Evolutionary conservation across 2,888 invertebrate genomes (phyloP).

Genomic region (Matsumyia berberina): DNA sequence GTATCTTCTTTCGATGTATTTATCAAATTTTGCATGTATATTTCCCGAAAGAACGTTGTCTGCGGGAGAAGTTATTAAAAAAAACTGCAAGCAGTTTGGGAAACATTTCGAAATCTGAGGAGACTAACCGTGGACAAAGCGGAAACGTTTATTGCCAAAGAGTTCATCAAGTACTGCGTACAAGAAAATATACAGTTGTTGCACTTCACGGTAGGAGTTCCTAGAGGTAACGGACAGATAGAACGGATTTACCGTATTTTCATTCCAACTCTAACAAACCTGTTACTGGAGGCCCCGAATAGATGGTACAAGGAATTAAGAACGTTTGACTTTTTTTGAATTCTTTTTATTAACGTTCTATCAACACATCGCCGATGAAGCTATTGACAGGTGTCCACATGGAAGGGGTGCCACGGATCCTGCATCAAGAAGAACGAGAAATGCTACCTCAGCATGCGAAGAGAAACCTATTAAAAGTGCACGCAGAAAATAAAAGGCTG

Average conservation of each 20-base stretch:
- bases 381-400: neutral
- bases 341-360: neutral
- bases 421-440: neutral
- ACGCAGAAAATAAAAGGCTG: constrained; percentile 26
- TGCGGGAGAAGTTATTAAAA: neutral
- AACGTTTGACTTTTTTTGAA: neutral
- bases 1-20: constrained; percentile 43
- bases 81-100: neutral
- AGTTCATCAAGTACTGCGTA: neutral
- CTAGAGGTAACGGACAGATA: neutral
- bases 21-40: constrained; percentile 18
- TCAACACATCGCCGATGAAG: neutral
- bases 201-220: too few species aligned
- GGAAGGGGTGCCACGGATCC: constrained; percentile 32
- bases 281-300: neutral
- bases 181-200: too few species aligned
- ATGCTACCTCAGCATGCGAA: constrained; percentile 53
- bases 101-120: constrained; percentile 1
- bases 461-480: constrained; percentile 45
- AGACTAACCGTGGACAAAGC: neutral
- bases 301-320: neutral
- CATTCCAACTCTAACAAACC: neutral
- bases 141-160: neutral
- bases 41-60: neutral
- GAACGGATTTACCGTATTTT: neutral